These are phyloP conservation scores for Euthynnus affinis DNA, from an alignment of 2,797 vertebrate species.

Conservation along the genomic window DNA sequence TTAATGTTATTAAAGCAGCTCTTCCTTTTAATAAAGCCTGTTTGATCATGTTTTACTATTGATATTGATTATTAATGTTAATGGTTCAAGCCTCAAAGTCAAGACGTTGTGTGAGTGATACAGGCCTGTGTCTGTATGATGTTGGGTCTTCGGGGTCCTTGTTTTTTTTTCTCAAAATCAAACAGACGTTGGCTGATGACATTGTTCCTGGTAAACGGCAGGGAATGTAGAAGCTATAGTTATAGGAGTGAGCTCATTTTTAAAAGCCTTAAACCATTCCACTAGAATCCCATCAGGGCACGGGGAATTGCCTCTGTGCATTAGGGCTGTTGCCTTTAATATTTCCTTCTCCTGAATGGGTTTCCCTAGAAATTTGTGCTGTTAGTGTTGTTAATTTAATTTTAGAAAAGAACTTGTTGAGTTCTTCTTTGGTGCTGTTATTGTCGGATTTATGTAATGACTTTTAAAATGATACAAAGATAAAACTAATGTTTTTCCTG, in stretches of 20 bases:
- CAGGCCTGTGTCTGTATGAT: neutral
- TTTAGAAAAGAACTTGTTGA: neutral
- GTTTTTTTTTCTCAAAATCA: neutral
- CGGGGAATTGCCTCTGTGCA: neutral
- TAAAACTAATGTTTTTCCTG: too few relatives aligned
- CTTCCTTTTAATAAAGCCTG: neutral
- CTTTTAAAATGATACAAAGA: neutral
- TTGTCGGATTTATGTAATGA: neutral
- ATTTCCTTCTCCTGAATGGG: neutral
- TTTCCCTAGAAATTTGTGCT: neutral
- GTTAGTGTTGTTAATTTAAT: neutral
- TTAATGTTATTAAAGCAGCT: neutral
- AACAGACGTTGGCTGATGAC: neutral
- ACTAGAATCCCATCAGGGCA: neutral
- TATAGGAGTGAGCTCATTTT: neutral
- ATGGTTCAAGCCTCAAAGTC: slow-evolving; percentile 3
- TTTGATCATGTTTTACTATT: slow-evolving; percentile 1
- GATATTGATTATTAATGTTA: neutral
- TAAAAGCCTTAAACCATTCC: neutral
- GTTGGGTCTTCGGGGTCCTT: neutral
- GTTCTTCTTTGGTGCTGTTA: neutral
- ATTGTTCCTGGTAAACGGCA: neutral
- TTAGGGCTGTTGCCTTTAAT: neutral
- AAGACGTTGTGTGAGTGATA: neutral
- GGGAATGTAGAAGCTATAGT: neutral